A percentile compares a stretch with the other conserved stretches of the same genome.
These are phyloP conservation scores for Morpho helenor DNA, from an alignment of 2,888 invertebrate genomes.

Conservation along the genomic window DNA sequence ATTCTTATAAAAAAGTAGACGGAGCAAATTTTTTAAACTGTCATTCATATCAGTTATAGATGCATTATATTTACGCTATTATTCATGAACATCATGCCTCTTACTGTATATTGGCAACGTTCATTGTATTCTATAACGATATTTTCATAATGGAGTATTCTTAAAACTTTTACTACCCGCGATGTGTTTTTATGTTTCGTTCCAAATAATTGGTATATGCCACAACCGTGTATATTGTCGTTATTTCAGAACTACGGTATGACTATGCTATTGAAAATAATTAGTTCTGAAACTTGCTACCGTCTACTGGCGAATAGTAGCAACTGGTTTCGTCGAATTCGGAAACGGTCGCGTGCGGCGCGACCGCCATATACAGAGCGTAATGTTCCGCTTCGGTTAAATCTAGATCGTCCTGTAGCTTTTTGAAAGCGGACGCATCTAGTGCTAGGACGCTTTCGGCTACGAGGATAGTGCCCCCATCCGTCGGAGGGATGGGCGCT, in stretches of 20 bases:
- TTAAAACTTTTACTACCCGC: too few relatives aligned
- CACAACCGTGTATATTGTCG: not conserved
- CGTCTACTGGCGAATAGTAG: slow-evolving; percentile 92
- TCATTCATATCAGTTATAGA: too few relatives aligned
- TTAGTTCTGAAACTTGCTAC: slow-evolving; percentile 80
- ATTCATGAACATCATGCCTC: too few relatives aligned
- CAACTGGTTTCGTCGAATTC: slow-evolving; percentile 94
- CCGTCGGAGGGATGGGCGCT: slow-evolving; percentile 67
- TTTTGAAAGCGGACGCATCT: slow-evolving; percentile 43
- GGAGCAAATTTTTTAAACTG: too few relatives aligned
- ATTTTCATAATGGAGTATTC: too few relatives aligned
- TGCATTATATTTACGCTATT: too few relatives aligned
- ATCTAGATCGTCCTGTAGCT: slow-evolving; percentile 80
- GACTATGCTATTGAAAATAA: not conserved
- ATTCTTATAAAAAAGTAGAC: too few relatives aligned
- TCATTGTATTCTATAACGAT: too few relatives aligned
- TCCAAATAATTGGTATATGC: not conserved
- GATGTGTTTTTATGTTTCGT: too few relatives aligned
- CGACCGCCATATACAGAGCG: slow-evolving; percentile 91
- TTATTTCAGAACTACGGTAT: not conserved
- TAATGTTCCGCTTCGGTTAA: slow-evolving; percentile 93
- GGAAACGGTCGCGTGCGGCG: slow-evolving; percentile 91
- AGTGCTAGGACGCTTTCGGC: slow-evolving; percentile 73
- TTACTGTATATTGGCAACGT: too few relatives aligned
- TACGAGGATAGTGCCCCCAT: slow-evolving; percentile 79